phyloP scores from a whole-genome alignment of 2,888 invertebrate species.

The Amphipyra berbera region DNA sequence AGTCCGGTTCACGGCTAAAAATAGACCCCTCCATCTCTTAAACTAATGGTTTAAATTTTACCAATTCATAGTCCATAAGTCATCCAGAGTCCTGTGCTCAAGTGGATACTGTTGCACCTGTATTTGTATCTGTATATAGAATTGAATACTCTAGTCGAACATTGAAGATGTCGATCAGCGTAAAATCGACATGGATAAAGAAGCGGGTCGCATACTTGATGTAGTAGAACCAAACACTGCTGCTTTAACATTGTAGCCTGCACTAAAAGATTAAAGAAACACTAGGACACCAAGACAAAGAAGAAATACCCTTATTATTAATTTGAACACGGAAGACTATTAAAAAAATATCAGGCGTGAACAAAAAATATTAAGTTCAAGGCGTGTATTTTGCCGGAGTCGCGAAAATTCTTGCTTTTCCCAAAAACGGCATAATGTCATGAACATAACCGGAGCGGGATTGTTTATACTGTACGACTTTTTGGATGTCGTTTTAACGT shows the following conservation, averaged over 20 bases:
- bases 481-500: constrained; percentile 27
- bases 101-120: not conserved
- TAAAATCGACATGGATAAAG: too few relatives aligned
- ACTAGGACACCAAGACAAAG: constrained; percentile 1
- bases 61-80: constrained; percentile 19
- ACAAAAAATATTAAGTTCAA: constrained; percentile 74
- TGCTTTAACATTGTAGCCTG: too few relatives aligned
- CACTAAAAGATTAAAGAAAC: not conserved
- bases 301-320: constrained; percentile 10
- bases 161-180: too few relatives aligned
- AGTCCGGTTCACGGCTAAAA: constrained; percentile 24
- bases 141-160: too few relatives aligned
- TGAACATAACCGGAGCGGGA: constrained; percentile 63
- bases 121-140: too few relatives aligned
- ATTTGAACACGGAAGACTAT: constrained; percentile 46
- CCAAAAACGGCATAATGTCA: constrained; percentile 86
- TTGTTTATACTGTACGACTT: constrained; percentile 56
- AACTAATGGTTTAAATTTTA: not conserved
- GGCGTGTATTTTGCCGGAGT: constrained; percentile 58
- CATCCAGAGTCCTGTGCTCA: not conserved
- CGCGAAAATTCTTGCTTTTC: constrained; percentile 76
- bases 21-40: constrained; percentile 13
- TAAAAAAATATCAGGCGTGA: constrained; percentile 46
- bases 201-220: too few relatives aligned
- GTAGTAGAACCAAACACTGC: too few relatives aligned